Conservation (phyloP, 2,888 invertebrate species). For the Dryobotodes eremita region DNA sequence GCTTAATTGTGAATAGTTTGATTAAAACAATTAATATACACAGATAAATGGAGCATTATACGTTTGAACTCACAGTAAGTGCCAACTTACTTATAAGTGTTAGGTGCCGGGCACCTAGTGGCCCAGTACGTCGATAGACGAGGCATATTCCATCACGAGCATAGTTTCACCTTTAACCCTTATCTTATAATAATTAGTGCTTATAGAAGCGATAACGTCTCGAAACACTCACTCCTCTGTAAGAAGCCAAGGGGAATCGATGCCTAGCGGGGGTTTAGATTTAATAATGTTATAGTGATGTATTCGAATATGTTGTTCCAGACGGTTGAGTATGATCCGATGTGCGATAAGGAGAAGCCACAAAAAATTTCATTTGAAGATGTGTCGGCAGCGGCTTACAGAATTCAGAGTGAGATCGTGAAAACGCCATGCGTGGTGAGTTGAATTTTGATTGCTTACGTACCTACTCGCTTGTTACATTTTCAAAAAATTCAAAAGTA, state of each 20-base stretch:
- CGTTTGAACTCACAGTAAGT: slow-evolving; percentile 74
- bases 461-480: not conserved
- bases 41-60: slow-evolving; percentile 75
- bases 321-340: slow-evolving; percentile 87
- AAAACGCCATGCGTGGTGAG: slow-evolving; percentile 96
- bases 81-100: slow-evolving; percentile 21
- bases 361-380: slow-evolving; percentile 95
- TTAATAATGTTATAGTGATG: slow-evolving; percentile 50
- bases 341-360: slow-evolving; percentile 93
- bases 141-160: slow-evolving; percentile 56
- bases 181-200: slow-evolving; percentile 61
- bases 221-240: slow-evolving; percentile 66
- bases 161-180: slow-evolving; percentile 73
- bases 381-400: slow-evolving; percentile 96
- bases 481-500: not conserved
- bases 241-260: slow-evolving; percentile 58
- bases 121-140: slow-evolving; percentile 46
- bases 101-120: slow-evolving; percentile 44
- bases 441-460: slow-evolving; percentile 25
- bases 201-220: slow-evolving; percentile 58
- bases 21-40: not conserved
- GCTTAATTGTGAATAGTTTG: slow-evolving; percentile 5
- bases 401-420: slow-evolving; percentile 95
- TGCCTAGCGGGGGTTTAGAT: slow-evolving; percentile 26
- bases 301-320: slow-evolving; percentile 83